Base-by-base conservation (phyloP, 2,888 invertebrate species). In the Cinara cedri region DNA sequence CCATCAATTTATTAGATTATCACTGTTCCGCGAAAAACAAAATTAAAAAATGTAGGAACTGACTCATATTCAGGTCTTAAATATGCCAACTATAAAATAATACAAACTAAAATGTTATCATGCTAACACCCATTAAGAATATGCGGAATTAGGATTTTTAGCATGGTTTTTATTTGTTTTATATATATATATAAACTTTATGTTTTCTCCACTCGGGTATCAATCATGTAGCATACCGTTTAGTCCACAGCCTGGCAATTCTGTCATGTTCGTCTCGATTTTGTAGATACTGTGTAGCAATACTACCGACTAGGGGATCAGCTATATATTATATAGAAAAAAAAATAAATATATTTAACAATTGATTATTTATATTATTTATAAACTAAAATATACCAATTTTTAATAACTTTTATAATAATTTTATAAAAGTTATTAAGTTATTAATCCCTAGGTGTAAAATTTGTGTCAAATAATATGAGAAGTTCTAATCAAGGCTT, bases 201-300 rank as follows among this genome's bases (percentile, higher is more conserved):
- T 65, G 42, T 71, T 42, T 74, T 42, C 21, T 55, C 19, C 49
- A 57, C 21, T 42, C 1, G 14, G 14, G 21, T 34, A 54, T 65
- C 83, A 88, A 90, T 94, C 93, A 95, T 91, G 95, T 95, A 84
- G 96, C 96, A 86, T 95, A 98, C 85, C 98, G 92, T 87, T 97
- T 97, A 86, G 98, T 98, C 98, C 98, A 98, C 86, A 97, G 92
- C 87, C 97, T 92, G 83, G 98, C 98, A 87, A 97, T 96, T 86
- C 97, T 92, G 87, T 98, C 98, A 86, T 98, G 98, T 87, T 98
- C 98, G 86, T 96, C 96, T 82, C 97, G 90, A 87, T 98, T 97
- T 88, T 97, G 96, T 84, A 97, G 90, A 89, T 96, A 98, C 89
- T 98, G 98, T 83, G 96, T 96, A 74, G 98, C 98, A 89, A 98